These are phyloP conservation scores for Rhyacichthys aspro DNA, from an alignment of 2,797 vertebrate species.

Conservation along the genomic window DNA sequence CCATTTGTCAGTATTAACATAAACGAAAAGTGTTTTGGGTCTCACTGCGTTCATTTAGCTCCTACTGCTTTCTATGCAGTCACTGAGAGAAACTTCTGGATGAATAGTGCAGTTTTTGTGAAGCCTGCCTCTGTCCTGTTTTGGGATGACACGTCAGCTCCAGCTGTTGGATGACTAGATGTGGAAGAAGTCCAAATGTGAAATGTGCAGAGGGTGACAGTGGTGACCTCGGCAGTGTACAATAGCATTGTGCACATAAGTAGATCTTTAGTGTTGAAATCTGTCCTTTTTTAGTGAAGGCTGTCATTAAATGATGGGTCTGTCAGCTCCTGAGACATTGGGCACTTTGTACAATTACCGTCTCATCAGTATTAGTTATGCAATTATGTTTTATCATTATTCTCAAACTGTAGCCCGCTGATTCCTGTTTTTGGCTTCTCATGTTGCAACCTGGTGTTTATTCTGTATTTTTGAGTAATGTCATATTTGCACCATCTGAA, in stretches of 20 bases:
- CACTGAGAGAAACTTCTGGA: conserved; percentile 57
- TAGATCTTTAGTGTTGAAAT: conserved; percentile 46
- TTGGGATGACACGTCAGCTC: conserved; percentile 65
- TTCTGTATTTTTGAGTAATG: conserved; percentile 43
- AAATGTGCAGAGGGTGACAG: conserved; percentile 62
- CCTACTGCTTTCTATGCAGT: conserved; percentile 48
- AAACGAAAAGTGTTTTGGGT: conserved; percentile 37
- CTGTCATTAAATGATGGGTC: conserved; percentile 39
- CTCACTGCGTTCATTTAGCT: conserved; percentile 25
- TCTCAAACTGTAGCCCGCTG: conserved; percentile 21
- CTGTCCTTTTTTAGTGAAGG: conserved; percentile 39
- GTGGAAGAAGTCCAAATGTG: conserved; percentile 63
- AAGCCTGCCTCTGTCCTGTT: conserved; percentile 47
- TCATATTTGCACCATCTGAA: conserved; percentile 35
- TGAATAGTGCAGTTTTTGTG: conserved; percentile 45
- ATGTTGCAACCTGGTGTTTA: too few species aligned
- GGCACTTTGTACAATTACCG: conserved; percentile 53
- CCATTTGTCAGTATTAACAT: conserved; percentile 65
- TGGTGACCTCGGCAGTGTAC: conserved; percentile 4
- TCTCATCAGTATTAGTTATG: conserved; percentile 32
- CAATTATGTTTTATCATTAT: conserved; percentile 33
- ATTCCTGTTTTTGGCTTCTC: conserved; percentile 44
- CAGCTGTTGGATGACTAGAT: conserved; percentile 45
- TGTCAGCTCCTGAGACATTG: conserved; percentile 45
- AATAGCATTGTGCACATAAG: conserved; percentile 59